Percentiles rank a stretch among this genome's conserved stretches.
phyloP scores from a whole-genome alignment of 2,888 invertebrate genomes.

The Ametastegia equiseti region DNA sequence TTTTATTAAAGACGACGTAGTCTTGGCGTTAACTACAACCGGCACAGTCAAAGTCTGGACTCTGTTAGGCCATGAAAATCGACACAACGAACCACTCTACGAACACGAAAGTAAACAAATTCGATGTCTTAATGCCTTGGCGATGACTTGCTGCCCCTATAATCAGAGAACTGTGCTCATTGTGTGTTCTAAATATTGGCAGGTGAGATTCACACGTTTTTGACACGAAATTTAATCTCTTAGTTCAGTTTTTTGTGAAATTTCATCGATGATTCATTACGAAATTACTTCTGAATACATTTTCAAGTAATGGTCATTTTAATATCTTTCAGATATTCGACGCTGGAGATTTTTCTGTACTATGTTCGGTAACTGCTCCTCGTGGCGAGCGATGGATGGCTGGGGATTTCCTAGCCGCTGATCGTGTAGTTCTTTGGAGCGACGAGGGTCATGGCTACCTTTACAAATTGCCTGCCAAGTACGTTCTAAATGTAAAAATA shows the following conservation, averaged over 20 bases:
- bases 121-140: conserved; percentile 94
- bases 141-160: conserved; percentile 94
- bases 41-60: conserved; percentile 99
- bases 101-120: conserved; percentile 99
- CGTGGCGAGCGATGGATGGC: conserved; percentile 96
- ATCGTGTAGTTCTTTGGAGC: conserved; percentile 95
- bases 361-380: conserved; percentile 95
- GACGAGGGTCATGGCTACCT: conserved; percentile 97
- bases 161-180: conserved; percentile 98
- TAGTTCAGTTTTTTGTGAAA: no score
- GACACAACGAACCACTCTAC: conserved; percentile 91
- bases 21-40: conserved; percentile 95
- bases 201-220: conserved; percentile 78
- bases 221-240: no score
- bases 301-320: background rate
- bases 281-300: no score
- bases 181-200: conserved; percentile 98
- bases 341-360: conserved; percentile 95
- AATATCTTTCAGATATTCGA: conserved; percentile 81
- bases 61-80: conserved; percentile 91
- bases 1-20: conserved; percentile 92
- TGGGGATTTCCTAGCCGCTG: conserved; percentile 95
- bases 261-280: no score
- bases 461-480: conserved; percentile 97
- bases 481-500: conserved; percentile 74